phyloP scores from a whole-genome alignment of 2,888 invertebrate species.

The Conomelus anceps region DNA sequence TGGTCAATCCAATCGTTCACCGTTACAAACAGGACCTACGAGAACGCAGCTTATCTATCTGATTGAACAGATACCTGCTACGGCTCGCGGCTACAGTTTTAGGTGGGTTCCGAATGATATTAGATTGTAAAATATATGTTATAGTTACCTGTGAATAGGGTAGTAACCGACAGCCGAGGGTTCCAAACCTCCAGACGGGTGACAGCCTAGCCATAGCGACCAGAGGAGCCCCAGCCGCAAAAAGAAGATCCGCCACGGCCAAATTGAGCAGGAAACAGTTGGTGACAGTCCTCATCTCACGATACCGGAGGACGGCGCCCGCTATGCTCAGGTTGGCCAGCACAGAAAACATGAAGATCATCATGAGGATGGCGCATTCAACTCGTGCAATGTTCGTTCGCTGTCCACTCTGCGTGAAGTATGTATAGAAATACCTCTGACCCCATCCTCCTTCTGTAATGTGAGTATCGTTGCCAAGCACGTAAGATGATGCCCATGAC shows the following conservation, averaged over 20 bases:
- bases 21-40: too few species aligned
- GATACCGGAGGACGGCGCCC: constrained; percentile 47
- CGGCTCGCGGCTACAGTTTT: too few species aligned
- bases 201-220: constrained; percentile 48
- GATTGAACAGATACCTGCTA: too few species aligned
- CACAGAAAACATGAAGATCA: constrained; percentile 46
- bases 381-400: constrained; percentile 41
- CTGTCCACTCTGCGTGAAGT: constrained; percentile 48
- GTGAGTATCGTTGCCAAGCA: constrained; percentile 47
- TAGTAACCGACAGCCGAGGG: constrained; percentile 46
- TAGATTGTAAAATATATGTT: too few species aligned
- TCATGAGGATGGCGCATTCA: constrained; percentile 44
- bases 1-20: too few species aligned
- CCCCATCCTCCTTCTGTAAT: constrained; percentile 49
- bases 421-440: constrained; percentile 50
- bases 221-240: constrained; percentile 49
- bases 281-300: constrained; percentile 51
- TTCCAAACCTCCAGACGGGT: constrained; percentile 48
- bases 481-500: constrained; percentile 46
- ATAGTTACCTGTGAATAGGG: constrained; percentile 50
- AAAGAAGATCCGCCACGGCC: constrained; percentile 58
- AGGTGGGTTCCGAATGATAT: too few species aligned
- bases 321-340: constrained; percentile 48
- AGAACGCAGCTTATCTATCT: too few species aligned
- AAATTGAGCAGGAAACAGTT: constrained; percentile 52